Conservation (phyloP, 1,140 invertebrate genomes). For the Elymnias hypermnestra region DNA sequence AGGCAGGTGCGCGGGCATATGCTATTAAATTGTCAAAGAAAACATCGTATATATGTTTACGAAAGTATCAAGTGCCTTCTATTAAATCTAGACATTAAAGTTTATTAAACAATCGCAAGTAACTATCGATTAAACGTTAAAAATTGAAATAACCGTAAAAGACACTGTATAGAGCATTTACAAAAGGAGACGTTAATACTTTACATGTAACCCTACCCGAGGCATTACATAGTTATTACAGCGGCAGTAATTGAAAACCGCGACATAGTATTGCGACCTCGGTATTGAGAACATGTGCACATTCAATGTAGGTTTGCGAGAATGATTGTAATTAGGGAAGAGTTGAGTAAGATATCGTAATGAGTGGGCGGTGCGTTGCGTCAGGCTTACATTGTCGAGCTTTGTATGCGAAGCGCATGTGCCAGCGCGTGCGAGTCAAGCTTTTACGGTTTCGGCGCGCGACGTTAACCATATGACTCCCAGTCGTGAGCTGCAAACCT, state of each 20-base stretch:
- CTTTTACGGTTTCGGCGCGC: slow-evolving; percentile 63
- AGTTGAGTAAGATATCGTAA: slow-evolving; percentile 39
- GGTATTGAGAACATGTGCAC: slow-evolving; percentile 46
- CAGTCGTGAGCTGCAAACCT: slow-evolving; percentile 3
- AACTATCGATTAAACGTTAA: slow-evolving; percentile 1
- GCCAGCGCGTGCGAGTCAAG: slow-evolving; percentile 35
- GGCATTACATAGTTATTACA: slow-evolving; percentile 25
- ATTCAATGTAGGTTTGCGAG: slow-evolving; percentile 38
- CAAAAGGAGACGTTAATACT: slow-evolving; percentile 21
- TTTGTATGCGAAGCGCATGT: slow-evolving; percentile 33
- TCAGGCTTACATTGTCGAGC: slow-evolving; percentile 30
- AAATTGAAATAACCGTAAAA: slow-evolving; percentile 9
- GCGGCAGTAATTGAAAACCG: slow-evolving; percentile 51
- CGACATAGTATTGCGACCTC: slow-evolving; percentile 50
- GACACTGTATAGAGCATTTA: slow-evolving; percentile 18
- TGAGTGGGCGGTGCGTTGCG: slow-evolving; percentile 30
- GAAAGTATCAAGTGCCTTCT: slow-evolving; percentile 42
- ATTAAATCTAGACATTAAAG: slow-evolving; percentile 61
- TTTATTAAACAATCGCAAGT: slow-evolving; percentile 26
- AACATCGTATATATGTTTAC: slow-evolving; percentile 38
- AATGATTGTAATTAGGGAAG: slow-evolving; percentile 51
- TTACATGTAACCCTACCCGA: slow-evolving; percentile 25
- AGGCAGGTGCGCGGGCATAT: slow-evolving; percentile 68
- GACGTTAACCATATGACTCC: slow-evolving; percentile 62
- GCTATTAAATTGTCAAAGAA: slow-evolving; percentile 74